Evolutionary conservation across 2,113 vertebrate genomes (phyloP).

Genomic region (Apteryx mantelli): DNA sequence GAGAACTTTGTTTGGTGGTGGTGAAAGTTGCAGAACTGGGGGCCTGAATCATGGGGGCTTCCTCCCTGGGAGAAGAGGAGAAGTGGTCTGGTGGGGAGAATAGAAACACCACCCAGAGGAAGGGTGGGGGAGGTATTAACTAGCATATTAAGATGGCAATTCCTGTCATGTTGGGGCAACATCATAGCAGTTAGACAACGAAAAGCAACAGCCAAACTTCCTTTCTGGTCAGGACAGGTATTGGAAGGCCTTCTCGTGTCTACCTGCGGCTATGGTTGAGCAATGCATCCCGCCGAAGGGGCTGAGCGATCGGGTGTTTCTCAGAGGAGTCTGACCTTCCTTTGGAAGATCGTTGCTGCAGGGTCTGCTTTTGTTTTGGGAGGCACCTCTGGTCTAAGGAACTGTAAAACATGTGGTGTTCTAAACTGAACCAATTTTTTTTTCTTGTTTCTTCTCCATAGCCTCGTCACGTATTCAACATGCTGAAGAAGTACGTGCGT

Average conservation of each 20-base stretch:
- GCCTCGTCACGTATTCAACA: constrained; percentile 96
- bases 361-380: background rate
- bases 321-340: background rate
- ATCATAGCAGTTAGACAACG: background rate
- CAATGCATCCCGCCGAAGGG: background rate
- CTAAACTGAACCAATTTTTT: background rate
- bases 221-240: background rate
- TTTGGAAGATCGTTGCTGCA: background rate
- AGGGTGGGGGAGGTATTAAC: background rate
- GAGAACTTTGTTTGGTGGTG: background rate
- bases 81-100: background rate
- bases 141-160: background rate
- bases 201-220: background rate
- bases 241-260: background rate
- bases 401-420: background rate
- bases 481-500: constrained; percentile 97
- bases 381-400: background rate
- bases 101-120: background rate
- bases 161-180: background rate
- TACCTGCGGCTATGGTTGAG: background rate
- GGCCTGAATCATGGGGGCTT: background rate
- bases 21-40: background rate
- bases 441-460: constrained; percentile 32
- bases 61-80: background rate
- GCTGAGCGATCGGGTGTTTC: background rate